Conservation (phyloP, 2,113 vertebrate genomes). For the Ctenodactylus gundi region DNA sequence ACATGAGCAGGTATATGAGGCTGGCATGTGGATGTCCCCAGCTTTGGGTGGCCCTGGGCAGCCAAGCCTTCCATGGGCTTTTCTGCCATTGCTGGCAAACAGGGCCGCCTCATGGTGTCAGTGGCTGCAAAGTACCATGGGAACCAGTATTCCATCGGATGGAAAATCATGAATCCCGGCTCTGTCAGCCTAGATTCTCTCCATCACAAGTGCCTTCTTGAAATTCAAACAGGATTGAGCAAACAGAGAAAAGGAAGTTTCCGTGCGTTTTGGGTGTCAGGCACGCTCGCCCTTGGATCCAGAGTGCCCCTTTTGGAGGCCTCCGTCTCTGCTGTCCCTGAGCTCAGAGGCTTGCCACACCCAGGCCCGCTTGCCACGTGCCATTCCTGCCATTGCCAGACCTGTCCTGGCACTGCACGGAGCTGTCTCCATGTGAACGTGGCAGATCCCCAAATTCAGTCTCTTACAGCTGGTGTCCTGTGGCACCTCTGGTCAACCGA, state of each 20-base stretch:
- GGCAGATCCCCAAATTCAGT: not conserved
- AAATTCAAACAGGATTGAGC: not conserved
- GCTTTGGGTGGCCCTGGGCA: too few species aligned
- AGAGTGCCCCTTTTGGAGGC: not conserved
- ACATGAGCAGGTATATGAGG: not conserved
- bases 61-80: too few species aligned
- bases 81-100: not conserved
- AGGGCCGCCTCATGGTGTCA: fast-evolving
- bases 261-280: not conserved
- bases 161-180: not conserved
- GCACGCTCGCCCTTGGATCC: not conserved
- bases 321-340: not conserved
- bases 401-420: fast-evolving
- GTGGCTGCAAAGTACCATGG: too few species aligned
- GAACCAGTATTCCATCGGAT: not conserved
- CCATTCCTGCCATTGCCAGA: not conserved
- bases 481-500: not conserved
- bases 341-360: not conserved
- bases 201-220: not conserved
- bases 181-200: not conserved
- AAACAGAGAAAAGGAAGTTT: too few species aligned
- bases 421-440: not conserved
- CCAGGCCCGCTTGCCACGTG: not conserved
- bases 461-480: not conserved
- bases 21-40: fast-evolving